Evolutionary conservation across 2,113 vertebrate genomes (phyloP).

Genomic region (crab-eating macaque (Macaca fascicularis)): T2T-MFA8v1.1 NC_088381.1:137917001-137917500

Average conservation of each 20-base stretch:
- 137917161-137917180: background rate
- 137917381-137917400: background rate
- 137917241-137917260: background rate
- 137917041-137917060: background rate
- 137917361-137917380: background rate
- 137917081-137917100: background rate
- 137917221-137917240: background rate
- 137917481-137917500: background rate
- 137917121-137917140: background rate
- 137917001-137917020: background rate
- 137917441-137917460: background rate
- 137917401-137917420: background rate
- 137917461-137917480: rapidly evolving
- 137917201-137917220: background rate
- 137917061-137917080: background rate
- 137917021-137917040: background rate
- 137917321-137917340: background rate
- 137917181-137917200: background rate
- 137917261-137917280: background rate
- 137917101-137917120: background rate
- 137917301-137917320: background rate
- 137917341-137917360: background rate
- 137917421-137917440: background rate
- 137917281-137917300: background rate
- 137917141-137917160: background rate